phyloP scores from a whole-genome alignment of 2,888 invertebrate genomes.

The Steromphala cineraria region DNA sequence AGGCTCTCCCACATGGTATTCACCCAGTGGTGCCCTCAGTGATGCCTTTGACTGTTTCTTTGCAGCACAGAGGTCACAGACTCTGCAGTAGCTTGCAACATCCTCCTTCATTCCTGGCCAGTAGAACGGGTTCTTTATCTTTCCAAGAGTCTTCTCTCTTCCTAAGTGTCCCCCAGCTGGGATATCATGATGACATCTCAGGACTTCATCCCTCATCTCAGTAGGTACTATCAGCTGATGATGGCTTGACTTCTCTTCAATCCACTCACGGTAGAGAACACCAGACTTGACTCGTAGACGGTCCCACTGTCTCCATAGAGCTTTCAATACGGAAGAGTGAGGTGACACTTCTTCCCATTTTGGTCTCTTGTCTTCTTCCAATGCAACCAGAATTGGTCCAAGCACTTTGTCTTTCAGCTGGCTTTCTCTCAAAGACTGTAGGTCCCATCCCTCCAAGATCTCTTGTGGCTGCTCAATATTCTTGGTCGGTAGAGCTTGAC shows the following conservation, averaged over 20 bases:
- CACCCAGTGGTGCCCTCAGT: neutral
- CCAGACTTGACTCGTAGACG: neutral
- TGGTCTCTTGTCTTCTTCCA: neutral
- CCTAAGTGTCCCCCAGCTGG: conserved; percentile 1
- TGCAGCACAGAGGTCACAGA: neutral
- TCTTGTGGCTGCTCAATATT: no score
- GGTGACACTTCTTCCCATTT: neutral
- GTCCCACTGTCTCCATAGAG: neutral
- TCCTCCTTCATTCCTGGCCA: conserved; percentile 11
- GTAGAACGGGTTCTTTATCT: neutral
- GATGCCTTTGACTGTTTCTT: neutral
- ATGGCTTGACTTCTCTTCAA: neutral
- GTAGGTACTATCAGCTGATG: neutral
- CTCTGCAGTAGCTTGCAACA: neutral
- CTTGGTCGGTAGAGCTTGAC: no score
- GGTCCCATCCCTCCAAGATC: no score
- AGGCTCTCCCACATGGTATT: neutral
- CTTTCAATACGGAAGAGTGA: neutral
- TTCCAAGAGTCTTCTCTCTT: neutral
- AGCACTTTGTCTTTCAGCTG: no score
- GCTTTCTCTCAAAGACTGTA: no score
- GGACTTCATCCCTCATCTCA: neutral
- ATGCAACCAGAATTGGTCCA: no score
- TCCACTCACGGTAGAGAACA: neutral
- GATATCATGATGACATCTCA: neutral